Evolutionary conservation across 2,113 vertebrate species (phyloP).

Genomic region (Desmodus rotundus): DNA sequence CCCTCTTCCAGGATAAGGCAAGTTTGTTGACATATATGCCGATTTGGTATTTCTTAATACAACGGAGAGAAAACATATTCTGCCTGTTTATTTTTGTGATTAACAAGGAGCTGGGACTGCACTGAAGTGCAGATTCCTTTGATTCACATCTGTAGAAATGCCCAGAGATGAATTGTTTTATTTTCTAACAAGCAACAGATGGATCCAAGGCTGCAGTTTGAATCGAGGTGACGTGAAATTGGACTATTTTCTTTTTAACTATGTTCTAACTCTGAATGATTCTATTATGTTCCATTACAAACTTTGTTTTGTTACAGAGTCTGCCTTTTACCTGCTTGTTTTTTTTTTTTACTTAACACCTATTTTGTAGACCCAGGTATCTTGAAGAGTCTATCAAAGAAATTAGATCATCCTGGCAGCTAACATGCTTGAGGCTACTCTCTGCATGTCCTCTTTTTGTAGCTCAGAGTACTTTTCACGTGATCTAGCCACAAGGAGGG

Average conservation of each 20-base stretch:
- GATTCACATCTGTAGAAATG: conserved; percentile 46
- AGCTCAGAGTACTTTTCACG: not conserved
- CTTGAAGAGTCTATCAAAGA: not conserved
- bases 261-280: conserved; percentile 15
- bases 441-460: not conserved
- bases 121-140: not conserved
- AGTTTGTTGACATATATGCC: not conserved
- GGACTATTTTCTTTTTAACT: conserved; percentile 16
- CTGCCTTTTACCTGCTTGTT: not conserved
- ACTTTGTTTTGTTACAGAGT: not conserved
- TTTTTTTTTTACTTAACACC: not conserved
- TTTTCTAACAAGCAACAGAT: conserved; percentile 45
- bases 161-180: not conserved
- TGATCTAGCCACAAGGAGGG: not conserved
- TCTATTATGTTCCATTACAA: not conserved
- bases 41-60: conserved; percentile 39
- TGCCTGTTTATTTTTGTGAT: conserved; percentile 34
- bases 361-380: not conserved
- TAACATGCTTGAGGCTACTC: not conserved
- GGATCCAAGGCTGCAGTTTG: not conserved
- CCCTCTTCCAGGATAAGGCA: not conserved
- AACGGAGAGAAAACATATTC: not conserved
- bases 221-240: not conserved
- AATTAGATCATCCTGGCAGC: not conserved
- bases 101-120: not conserved